A percentile compares a stretch with the other conserved stretches of the same genome.
These are phyloP conservation scores for Polypterus bichir DNA, from an alignment of 2,113 vertebrate genomes.

Conservation along the genomic window DNA sequence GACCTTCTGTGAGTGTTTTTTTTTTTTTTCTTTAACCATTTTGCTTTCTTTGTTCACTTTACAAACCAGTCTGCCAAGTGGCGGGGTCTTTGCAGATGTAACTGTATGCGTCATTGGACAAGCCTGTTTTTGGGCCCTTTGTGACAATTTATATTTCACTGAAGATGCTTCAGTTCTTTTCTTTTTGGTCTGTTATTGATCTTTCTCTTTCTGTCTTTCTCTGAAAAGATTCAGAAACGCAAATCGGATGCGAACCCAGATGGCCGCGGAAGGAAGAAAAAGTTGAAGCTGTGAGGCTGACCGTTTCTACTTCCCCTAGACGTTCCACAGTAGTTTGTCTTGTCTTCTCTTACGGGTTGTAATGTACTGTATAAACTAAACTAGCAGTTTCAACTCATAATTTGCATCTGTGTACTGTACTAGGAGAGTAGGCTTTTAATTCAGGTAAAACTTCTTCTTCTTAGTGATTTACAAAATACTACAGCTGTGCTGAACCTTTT, in stretches of 20 bases:
- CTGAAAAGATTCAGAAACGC: conserved; percentile 76
- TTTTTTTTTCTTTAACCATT: background rate
- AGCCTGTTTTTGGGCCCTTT: background rate
- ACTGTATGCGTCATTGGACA: background rate
- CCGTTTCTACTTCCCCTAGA: conserved; percentile 44
- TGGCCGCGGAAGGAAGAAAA: conserved; percentile 87
- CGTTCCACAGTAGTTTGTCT: conserved; percentile 54
- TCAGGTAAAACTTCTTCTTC: conserved; percentile 70
- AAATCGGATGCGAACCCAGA: conserved; percentile 83
- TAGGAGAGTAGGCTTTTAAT: conserved; percentile 56
- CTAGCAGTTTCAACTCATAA: conserved; percentile 60
- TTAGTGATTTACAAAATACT: conserved; percentile 46
- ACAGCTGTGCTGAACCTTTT: conserved; percentile 79
- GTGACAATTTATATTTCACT: background rate
- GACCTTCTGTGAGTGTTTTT: conserved; percentile 51
- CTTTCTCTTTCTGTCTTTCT: background rate
- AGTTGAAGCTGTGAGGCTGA: conserved; percentile 81
- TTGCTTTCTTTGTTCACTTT: background rate
- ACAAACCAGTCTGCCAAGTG: background rate
- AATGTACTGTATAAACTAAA: conserved; percentile 71
- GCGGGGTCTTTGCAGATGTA: no score
- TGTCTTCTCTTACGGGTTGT: conserved; percentile 74
- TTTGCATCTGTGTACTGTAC: conserved; percentile 65
- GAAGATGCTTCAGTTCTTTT: background rate
- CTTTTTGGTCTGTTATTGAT: background rate